These are phyloP conservation scores for Cephus nigrinus DNA, from an alignment of 2,888 invertebrate species.

Conservation along the genomic window DNA sequence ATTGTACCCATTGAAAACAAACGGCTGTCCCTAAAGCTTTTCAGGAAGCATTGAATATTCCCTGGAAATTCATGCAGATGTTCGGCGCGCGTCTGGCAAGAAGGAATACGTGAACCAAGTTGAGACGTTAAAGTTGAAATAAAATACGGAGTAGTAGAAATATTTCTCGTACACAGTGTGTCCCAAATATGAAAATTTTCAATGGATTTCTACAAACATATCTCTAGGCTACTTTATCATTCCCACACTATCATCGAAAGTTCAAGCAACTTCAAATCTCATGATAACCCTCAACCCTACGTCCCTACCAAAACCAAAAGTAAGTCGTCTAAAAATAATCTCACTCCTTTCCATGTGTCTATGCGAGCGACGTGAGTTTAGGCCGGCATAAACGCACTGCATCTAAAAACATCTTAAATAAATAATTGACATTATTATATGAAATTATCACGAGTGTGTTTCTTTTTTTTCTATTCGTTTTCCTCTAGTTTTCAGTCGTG, in stretches of 20 bases:
- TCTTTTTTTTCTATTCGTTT: background rate
- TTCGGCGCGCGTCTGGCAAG: background rate
- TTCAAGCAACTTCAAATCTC: constrained; percentile 47
- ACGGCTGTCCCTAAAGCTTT: background rate
- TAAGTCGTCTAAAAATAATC: constrained; percentile 23
- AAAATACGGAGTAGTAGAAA: background rate
- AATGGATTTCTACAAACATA: constrained; percentile 1
- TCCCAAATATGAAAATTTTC: background rate
- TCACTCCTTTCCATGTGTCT: background rate
- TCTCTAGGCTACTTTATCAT: constrained; percentile 18
- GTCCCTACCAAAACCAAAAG: constrained; percentile 25
- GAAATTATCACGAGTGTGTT: background rate
- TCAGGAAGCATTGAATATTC: background rate
- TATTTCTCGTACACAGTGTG: background rate
- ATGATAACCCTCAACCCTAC: constrained; percentile 50
- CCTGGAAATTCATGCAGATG: background rate
- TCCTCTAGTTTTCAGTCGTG: background rate
- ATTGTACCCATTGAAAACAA: background rate
- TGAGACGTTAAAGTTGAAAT: background rate
- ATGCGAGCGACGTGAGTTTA: background rate
- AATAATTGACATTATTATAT: background rate
- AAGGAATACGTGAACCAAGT: background rate
- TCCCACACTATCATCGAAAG: constrained; percentile 42
- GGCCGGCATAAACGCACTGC: background rate
- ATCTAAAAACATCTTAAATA: background rate